These are phyloP conservation scores for Patiria miniata DNA, from an alignment of 35 echinoderm and acorn worm genomes.

Conservation along the genomic window DNA sequence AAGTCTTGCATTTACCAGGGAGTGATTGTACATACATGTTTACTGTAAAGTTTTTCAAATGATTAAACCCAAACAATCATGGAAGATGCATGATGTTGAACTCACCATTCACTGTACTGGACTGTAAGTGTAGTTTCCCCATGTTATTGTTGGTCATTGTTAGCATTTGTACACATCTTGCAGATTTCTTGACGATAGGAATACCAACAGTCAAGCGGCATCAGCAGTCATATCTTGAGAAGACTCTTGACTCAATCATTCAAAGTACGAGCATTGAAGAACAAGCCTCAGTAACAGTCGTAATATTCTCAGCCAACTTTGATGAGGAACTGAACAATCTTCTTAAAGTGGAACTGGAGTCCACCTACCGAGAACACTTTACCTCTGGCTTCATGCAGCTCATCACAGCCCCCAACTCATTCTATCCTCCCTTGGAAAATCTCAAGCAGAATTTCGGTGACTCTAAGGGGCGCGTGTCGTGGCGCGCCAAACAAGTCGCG, in stretches of 20 bases:
- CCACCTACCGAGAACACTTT: constrained; percentile 61
- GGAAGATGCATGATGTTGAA: too few species aligned
- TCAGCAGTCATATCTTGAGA: constrained; percentile 58
- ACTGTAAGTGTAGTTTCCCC: too few species aligned
- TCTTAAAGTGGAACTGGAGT: constrained; percentile 40
- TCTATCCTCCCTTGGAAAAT: constrained; percentile 79
- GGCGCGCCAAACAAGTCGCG: constrained; percentile 91
- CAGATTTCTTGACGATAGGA: constrained; percentile 85
- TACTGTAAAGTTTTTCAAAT: too few species aligned
- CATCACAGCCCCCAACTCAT: constrained; percentile 65
- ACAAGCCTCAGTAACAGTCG: constrained; percentile 26
- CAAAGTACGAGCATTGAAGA: constrained; percentile 71
- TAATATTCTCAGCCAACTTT: constrained; percentile 81
- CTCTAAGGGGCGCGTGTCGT: constrained; percentile 56
- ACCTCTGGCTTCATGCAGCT: constrained; percentile 70
- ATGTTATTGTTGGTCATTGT: too few species aligned
- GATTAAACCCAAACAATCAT: too few species aligned
- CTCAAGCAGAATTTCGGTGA: constrained; percentile 88
- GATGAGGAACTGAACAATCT: constrained; percentile 57
- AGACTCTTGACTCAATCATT: constrained; percentile 82
- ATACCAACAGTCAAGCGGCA: constrained; percentile 87
- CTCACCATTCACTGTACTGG: too few species aligned
- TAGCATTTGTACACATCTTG: constrained; percentile 2
- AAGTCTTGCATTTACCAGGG: too few species aligned
- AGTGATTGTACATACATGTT: too few species aligned